phyloP scores from a whole-genome alignment of 1,140 invertebrate genomes.

The Limonius californicus region DNA sequence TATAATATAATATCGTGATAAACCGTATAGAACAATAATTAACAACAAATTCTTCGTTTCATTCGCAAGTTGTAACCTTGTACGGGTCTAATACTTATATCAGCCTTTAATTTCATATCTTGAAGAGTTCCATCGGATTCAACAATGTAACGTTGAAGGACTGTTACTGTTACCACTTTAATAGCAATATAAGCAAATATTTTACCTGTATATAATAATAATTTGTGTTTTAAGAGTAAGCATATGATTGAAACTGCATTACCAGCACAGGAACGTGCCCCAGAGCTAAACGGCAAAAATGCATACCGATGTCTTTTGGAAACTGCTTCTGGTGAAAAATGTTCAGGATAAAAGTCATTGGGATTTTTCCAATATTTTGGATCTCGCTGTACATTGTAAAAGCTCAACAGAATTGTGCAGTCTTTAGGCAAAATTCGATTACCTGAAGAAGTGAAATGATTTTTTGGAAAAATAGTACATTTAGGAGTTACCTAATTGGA shows the following conservation, averaged over 20 bases:
- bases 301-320: constrained; percentile 51
- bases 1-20: no score
- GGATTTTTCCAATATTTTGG: constrained; percentile 26
- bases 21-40: no score
- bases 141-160: constrained; percentile 28
- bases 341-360: constrained; percentile 61
- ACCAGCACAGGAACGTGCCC: constrained; percentile 65
- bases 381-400: neutral
- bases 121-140: constrained; percentile 24
- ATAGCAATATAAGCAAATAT: constrained; percentile 27
- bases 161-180: constrained; percentile 26
- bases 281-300: constrained; percentile 64
- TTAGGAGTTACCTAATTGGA: neutral
- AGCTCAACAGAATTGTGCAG: neutral
- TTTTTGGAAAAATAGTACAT: no score
- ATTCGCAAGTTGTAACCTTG: constrained; percentile 27
- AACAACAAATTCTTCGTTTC: constrained; percentile 28
- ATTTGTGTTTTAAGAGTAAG: neutral
- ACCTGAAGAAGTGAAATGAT: neutral
- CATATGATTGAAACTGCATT: constrained; percentile 18
- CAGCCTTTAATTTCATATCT: constrained; percentile 30
- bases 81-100: constrained; percentile 30
- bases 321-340: constrained; percentile 59
- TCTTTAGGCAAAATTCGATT: neutral
- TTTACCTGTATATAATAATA: constrained; percentile 25